Evolutionary conservation across 2,888 invertebrate species (phyloP).

Genomic region (Thalpophila matura): DNA sequence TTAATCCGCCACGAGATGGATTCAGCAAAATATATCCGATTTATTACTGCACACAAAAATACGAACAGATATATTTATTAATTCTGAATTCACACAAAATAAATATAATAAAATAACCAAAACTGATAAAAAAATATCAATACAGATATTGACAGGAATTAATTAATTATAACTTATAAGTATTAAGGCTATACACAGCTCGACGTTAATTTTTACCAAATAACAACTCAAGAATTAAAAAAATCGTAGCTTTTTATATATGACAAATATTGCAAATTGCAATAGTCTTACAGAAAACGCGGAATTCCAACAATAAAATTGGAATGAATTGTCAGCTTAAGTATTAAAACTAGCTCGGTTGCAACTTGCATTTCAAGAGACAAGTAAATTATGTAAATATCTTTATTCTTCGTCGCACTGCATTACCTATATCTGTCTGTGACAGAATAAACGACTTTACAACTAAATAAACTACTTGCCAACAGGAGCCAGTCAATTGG

Average conservation of each 20-base stretch:
- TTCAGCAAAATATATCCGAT: too few relatives aligned
- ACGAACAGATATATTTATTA: too few relatives aligned
- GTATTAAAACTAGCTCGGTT: slow-evolving; percentile 22
- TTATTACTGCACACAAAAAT: too few relatives aligned
- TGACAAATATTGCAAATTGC: slow-evolving; percentile 13
- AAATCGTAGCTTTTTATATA: not conserved
- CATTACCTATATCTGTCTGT: slow-evolving; percentile 24
- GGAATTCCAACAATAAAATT: slow-evolving; percentile 29
- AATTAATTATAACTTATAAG: too few relatives aligned
- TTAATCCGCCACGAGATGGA: too few relatives aligned
- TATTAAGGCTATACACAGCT: too few relatives aligned
- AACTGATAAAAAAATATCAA: too few relatives aligned
- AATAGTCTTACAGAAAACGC: slow-evolving; percentile 1
- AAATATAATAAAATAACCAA: too few relatives aligned
- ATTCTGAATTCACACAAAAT: too few relatives aligned
- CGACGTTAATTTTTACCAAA: too few relatives aligned
- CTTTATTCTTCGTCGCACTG: slow-evolving; percentile 26
- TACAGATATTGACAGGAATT: too few relatives aligned
- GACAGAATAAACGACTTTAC: slow-evolving; percentile 28
- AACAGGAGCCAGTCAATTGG: slow-evolving; percentile 33
- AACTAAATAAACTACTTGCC: slow-evolving; percentile 34
- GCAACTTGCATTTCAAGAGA: slow-evolving; percentile 33
- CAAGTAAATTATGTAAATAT: slow-evolving; percentile 49
- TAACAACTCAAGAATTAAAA: not conserved
- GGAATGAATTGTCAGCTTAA: slow-evolving; percentile 30